These are phyloP conservation scores for Dipodomys ordii DNA, from an alignment of 2,113 vertebrate species.

Conservation along the genomic window DNA sequence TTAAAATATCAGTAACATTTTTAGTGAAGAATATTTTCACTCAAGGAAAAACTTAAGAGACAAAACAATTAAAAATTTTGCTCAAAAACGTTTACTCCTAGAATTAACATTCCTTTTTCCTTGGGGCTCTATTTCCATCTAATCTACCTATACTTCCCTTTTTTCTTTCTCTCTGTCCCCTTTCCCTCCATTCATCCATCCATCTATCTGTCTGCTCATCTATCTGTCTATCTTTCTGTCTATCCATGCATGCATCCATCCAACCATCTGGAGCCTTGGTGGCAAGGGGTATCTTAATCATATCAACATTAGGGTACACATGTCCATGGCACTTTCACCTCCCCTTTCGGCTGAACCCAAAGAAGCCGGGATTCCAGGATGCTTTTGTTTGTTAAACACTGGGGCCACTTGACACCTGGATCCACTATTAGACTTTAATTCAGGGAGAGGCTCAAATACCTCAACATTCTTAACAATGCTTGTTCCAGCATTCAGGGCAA, in stretches of 20 bases:
- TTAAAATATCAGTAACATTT: conserved; percentile 49
- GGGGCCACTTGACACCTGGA: neutral
- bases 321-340: rapidly evolving
- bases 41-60: neutral
- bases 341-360: neutral
- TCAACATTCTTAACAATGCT: neutral
- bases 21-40: conserved; percentile 34
- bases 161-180: neutral
- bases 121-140: neutral
- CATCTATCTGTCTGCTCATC: neutral
- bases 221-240: neutral
- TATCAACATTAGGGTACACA: rapidly evolving
- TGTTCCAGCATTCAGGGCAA: neutral
- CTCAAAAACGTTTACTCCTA: neutral
- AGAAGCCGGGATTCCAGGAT: no score
- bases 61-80: conserved; percentile 29
- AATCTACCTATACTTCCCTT: neutral
- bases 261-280: neutral
- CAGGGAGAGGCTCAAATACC: neutral
- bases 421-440: neutral
- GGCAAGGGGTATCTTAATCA: neutral
- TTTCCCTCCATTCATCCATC: neutral
- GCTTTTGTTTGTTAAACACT: neutral
- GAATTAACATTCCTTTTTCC: neutral
- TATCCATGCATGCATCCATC: no score